phyloP scores from a whole-genome alignment of 2,888 invertebrate species.

The Sepiola atlantica region DNA sequence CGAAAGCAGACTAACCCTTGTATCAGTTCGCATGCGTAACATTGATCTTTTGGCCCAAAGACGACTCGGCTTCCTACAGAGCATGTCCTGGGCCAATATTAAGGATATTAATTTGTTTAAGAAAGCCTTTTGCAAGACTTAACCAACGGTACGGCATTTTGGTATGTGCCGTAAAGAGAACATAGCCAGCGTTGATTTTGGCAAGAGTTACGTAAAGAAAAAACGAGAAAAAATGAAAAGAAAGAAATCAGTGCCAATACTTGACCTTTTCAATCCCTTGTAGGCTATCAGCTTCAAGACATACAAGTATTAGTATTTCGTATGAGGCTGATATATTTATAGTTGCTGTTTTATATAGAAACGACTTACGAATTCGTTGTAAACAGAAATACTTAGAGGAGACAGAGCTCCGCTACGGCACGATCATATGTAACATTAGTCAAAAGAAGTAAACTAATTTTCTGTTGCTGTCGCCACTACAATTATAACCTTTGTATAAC shows the following conservation, averaged over 20 bases:
- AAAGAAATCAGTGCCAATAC: not conserved
- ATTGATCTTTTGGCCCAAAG: not conserved
- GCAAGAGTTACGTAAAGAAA: not conserved
- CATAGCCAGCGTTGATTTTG: not conserved
- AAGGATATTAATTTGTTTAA: slow-evolving; percentile 32
- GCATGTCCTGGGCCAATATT: not conserved
- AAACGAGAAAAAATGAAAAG: no score
- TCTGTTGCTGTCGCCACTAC: no score
- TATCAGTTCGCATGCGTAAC: not conserved
- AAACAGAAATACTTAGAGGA: no score
- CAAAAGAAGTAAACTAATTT: no score
- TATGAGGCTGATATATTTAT: not conserved
- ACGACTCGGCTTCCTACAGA: not conserved
- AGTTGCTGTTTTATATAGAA: not conserved
- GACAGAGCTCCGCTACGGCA: no score
- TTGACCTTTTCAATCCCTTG: not conserved
- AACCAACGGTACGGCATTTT: not conserved
- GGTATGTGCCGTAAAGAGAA: not conserved
- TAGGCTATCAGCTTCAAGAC: not conserved
- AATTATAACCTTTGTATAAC: no score
- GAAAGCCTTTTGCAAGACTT: not conserved
- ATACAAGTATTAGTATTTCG: not conserved
- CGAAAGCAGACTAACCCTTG: not conserved
- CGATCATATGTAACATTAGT: no score
- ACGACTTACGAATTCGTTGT: no score